These are phyloP conservation scores for Drosophila kambysellisi DNA, from an alignment of 2,888 invertebrate genomes.

Conservation along the genomic window DNA sequence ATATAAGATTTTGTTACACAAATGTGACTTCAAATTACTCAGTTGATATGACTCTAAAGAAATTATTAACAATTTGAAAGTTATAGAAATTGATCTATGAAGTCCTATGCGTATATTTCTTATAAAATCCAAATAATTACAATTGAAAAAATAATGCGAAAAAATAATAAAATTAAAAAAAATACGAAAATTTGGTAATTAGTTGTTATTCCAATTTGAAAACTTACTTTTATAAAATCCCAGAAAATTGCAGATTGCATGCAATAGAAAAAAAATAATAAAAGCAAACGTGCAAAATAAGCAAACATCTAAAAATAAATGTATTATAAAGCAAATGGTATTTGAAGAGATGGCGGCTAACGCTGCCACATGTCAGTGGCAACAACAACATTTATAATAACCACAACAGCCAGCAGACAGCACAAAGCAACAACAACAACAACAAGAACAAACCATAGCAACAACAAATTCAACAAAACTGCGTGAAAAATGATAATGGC, in stretches of 20 bases:
- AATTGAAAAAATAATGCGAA: not conserved
- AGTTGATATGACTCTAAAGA: not conserved
- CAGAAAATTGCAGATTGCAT: slow-evolving; percentile 6
- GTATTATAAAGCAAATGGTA: not conserved
- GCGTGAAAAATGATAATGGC: slow-evolving; percentile 74
- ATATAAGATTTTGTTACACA: not conserved
- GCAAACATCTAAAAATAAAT: slow-evolving; percentile 9
- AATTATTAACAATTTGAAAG: not conserved
- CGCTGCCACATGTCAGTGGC: slow-evolving; percentile 44
- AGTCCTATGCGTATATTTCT: not conserved
- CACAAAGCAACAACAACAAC: slow-evolving; percentile 23
- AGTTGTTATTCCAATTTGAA: slow-evolving; percentile 6
- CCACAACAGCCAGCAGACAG: slow-evolving; percentile 30
- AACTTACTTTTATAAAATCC: slow-evolving; percentile 1
- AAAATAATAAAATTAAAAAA: not conserved
- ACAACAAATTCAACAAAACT: slow-evolving; percentile 44
- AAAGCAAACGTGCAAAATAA: slow-evolving; percentile 8
- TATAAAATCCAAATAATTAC: not conserved
- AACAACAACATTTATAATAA: slow-evolving; percentile 28
- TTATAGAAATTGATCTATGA: not conserved
- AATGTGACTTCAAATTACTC: not conserved
- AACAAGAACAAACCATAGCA: slow-evolving; percentile 22
- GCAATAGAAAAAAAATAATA: not conserved
- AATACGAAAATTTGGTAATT: not conserved
- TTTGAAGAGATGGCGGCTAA: slow-evolving; percentile 13